These are phyloP conservation scores for Aspiorhynchus laticeps DNA, from an alignment of 2,113 vertebrate genomes.

Conservation along the genomic window DNA sequence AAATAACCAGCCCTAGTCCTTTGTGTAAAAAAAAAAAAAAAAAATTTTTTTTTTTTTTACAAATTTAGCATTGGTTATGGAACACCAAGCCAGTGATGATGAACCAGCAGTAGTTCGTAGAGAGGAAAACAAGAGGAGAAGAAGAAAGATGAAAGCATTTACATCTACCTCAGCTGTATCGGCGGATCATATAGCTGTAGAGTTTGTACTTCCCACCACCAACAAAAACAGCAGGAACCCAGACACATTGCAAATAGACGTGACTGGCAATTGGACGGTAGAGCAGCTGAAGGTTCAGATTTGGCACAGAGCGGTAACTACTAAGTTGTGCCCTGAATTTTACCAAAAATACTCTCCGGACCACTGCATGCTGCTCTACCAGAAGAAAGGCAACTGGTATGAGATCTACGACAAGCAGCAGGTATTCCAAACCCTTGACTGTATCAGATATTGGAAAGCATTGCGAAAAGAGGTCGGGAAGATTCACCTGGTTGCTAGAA, in stretches of 20 bases:
- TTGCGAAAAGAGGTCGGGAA: constrained; percentile 87
- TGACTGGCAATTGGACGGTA: constrained; percentile 91
- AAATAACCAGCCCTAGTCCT: neutral
- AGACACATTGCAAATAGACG: constrained; percentile 80
- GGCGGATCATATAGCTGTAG: constrained; percentile 88
- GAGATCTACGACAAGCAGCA: constrained; percentile 98
- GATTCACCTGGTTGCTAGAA: constrained; percentile 86
- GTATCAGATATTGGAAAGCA: constrained; percentile 91
- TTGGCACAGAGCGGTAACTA: constrained; percentile 90
- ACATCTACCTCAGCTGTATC: constrained; percentile 69
- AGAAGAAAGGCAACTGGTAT: constrained; percentile 94
- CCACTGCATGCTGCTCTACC: constrained; percentile 92
- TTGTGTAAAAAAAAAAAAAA: neutral
- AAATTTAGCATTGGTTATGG: constrained; percentile 79
- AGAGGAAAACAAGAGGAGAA: constrained; percentile 83
- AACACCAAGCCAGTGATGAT: constrained; percentile 76
- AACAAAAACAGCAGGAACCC: constrained; percentile 75
- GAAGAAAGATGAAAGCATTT: constrained; percentile 90
- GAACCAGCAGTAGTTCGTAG: constrained; percentile 81
- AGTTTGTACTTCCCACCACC: constrained; percentile 89
- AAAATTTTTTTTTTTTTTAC: constrained; percentile 10
- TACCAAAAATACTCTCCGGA: constrained; percentile 87
- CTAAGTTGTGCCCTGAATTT: constrained; percentile 83
- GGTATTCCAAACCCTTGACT: constrained; percentile 95
- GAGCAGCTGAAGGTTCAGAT: constrained; percentile 94